phyloP scores from a whole-genome alignment of 1,140 invertebrate species.

The Brachystomella parvula region DNA sequence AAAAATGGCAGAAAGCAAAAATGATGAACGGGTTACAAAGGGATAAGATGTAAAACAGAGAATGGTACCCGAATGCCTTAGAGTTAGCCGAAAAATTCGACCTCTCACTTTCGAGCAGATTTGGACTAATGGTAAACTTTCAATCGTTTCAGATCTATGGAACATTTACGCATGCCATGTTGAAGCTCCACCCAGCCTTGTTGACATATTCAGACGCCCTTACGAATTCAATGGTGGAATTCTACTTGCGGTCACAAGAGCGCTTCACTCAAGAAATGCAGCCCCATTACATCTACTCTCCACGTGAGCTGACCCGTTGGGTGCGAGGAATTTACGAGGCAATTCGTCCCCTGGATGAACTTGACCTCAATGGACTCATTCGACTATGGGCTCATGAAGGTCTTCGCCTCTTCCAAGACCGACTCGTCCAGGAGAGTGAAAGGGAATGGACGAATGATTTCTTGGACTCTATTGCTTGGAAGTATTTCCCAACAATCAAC shows the following conservation, averaged over 20 bases:
- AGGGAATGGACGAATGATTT: constrained; percentile 97
- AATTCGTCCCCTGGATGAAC: constrained; percentile 82
- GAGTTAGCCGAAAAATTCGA: too few species aligned
- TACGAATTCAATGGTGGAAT: constrained; percentile 98
- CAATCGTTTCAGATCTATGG: constrained; percentile 73
- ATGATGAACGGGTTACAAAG: too few species aligned
- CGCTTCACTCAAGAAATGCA: constrained; percentile 99
- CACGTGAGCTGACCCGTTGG: constrained; percentile 99
- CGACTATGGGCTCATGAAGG: constrained; percentile 98
- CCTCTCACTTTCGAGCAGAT: too few species aligned
- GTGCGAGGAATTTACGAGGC: constrained; percentile 98
- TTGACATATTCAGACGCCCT: constrained; percentile 89
- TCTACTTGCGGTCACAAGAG: constrained; percentile 94
- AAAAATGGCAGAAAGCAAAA: too few species aligned
- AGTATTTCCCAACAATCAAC: constrained; percentile 91
- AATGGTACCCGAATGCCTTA: too few species aligned
- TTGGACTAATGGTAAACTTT: background rate
- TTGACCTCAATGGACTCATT: constrained; percentile 88
- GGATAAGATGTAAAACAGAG: too few species aligned
- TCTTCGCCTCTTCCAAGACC: constrained; percentile 90
- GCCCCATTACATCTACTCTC: constrained; percentile 98
- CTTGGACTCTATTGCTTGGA: constrained; percentile 85
- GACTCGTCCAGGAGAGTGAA: constrained; percentile 89
- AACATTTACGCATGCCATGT: constrained; percentile 95
- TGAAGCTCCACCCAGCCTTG: constrained; percentile 79